Conservation (phyloP, 2,113 vertebrate genomes). For the Melanerpes aurifrons region DNA sequence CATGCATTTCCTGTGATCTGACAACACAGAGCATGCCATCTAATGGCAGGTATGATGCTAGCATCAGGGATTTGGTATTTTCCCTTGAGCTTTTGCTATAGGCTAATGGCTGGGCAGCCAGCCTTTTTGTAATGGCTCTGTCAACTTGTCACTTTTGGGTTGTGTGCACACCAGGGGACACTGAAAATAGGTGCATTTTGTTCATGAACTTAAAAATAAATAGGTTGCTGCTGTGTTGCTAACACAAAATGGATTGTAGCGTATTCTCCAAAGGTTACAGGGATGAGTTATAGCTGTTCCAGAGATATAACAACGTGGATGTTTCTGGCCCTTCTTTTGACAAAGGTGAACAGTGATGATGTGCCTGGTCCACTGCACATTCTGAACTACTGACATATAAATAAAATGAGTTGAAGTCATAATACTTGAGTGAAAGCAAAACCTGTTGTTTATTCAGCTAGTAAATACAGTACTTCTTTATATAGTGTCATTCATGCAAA, state of each 20-base stretch:
- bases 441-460: conserved; percentile 66
- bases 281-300: conserved; percentile 38
- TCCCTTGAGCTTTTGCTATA: not conserved
- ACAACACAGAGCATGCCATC: not conserved
- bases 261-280: conserved; percentile 46
- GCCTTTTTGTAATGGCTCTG: not conserved
- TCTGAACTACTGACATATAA: conserved; percentile 61
- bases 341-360: conserved; percentile 60
- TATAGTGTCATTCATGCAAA: conserved; percentile 50
- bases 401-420: conserved; percentile 60
- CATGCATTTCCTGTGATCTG: not conserved
- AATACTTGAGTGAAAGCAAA: conserved; percentile 62
- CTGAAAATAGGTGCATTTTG: conserved; percentile 45
- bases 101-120: not conserved
- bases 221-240: not conserved
- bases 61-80: not conserved
- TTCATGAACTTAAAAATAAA: conserved; percentile 54
- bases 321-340: conserved; percentile 45
- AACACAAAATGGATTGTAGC: conserved; percentile 51
- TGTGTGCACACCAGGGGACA: not conserved
- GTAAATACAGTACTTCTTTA: conserved; percentile 48
- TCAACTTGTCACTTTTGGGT: conserved; percentile 23
- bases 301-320: not conserved
- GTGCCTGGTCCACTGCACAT: conserved; percentile 54
- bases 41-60: not conserved